Evolutionary conservation across 2,113 vertebrate genomes (phyloP), one percentile per base, ranked within the genome.

Genomic region (Xyrauchen texanus): DNA sequence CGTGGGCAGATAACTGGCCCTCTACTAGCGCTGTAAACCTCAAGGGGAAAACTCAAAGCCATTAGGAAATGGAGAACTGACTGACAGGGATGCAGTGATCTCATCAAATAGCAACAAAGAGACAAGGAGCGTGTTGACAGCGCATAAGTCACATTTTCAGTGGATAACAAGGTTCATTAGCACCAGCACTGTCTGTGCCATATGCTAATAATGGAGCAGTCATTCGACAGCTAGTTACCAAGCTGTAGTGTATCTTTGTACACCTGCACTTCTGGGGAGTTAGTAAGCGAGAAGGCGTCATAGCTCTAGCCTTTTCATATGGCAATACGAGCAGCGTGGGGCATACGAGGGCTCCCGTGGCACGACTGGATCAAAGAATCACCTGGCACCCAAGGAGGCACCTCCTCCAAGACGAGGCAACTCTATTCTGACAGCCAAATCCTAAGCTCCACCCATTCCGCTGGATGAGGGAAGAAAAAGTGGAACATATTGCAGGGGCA

Each of bases 291-390:
- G 44, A 9, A 6, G n/a, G 62, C 34, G 42, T 1, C 21, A 34
- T 34, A 34, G 55, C 42, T 53, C 60, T 3, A 11, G 8, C 34
- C 6, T 70, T 71, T 70, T 51, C 58, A 82, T 72, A 44, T 66
- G 46, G 53, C 58, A 76, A 51, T 51, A 53, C 15, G 10, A 52
- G n/a, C 44, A 52, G 53, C 55, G 11, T 55, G 55, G 10, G 52
- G 64, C 57, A 8, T 12, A 65, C 62, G 71, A 21, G 71, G 66
- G 11, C 42, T 13, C 15, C 6, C 4, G 55, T 9, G 34, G 47
- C 12, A 47, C 67, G 21, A 16, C 6, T 62, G 51, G 8, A 77
- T 81, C 73, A 77, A 77, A 77, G 61, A 7, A 16, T 49, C 47
- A 60, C 47, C 67, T 81, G 51, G 61, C 49, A 74, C 65, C 65